These are phyloP conservation scores for Gymnorhina tibicen DNA, from an alignment of 2,113 vertebrate genomes.

Conservation along the genomic window DNA sequence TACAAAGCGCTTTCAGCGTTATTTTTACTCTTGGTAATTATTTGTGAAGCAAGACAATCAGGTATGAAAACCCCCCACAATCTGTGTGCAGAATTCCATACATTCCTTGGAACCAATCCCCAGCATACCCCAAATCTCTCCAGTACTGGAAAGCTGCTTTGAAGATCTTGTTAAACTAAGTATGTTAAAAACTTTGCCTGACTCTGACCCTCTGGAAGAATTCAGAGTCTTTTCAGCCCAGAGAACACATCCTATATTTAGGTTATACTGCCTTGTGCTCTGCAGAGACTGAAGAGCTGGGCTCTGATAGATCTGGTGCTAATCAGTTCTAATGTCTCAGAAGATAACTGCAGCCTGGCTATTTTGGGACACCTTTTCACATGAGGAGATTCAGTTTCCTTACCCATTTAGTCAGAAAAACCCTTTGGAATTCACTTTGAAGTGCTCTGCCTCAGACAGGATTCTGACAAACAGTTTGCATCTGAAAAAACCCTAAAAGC, in stretches of 20 bases:
- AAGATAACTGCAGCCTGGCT: slow-evolving; percentile 44
- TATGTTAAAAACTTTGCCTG: neutral
- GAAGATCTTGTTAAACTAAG: neutral
- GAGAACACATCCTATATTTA: slow-evolving; percentile 6
- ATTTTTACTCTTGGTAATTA: neutral
- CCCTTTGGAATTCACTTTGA: neutral
- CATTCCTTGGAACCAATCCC: neutral
- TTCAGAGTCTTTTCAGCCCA: neutral
- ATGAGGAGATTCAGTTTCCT: neutral
- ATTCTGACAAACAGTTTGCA: neutral
- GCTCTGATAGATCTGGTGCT: neutral
- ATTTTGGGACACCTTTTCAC: slow-evolving; percentile 25
- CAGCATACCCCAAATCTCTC: neutral
- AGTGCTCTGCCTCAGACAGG: neutral
- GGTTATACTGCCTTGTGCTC: neutral
- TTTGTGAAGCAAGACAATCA: neutral
- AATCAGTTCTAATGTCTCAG: slow-evolving; percentile 27
- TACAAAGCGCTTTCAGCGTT: neutral
- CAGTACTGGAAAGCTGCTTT: neutral
- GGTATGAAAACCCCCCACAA: neutral
- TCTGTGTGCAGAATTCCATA: neutral
- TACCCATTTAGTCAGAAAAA: neutral
- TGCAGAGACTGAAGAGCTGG: slow-evolving; percentile 4
- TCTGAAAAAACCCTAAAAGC: neutral
- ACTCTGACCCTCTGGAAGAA: slow-evolving; percentile 24